Percentiles rank a stretch among this genome's conserved stretches.
Evolutionary conservation across 2,113 vertebrate species (phyloP).

Genomic region (Austrofundulus limnaeus): DNA sequence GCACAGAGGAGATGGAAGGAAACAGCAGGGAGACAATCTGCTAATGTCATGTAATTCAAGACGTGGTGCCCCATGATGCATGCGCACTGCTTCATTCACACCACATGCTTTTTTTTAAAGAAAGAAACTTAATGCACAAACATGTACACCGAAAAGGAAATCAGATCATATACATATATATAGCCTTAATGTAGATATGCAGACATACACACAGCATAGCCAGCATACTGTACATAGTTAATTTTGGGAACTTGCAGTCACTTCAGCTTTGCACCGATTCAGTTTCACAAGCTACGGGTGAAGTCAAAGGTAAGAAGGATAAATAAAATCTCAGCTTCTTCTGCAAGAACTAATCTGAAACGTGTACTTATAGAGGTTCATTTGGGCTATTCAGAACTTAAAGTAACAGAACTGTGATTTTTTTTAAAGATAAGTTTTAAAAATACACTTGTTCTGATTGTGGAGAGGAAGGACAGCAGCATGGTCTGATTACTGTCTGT

Average conservation of each 20-base stretch:
- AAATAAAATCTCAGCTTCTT: conserved; percentile 6
- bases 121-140: conserved; percentile 5
- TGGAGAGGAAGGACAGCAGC: no score
- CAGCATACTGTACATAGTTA: conserved; percentile 34
- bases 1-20: conserved; percentile 56
- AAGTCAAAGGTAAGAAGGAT: conserved; percentile 69
- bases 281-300: conserved; percentile 13
- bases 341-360: background rate
- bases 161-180: conserved; percentile 24
- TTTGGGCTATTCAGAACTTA: background rate
- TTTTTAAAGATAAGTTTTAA: no score
- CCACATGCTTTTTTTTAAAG: background rate
- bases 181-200: conserved; percentile 27
- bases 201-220: conserved; percentile 34
- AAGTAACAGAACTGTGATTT: no score
- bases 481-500: no score
- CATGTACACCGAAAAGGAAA: conserved; percentile 31
- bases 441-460: no score
- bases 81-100: conserved; percentile 13
- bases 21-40: conserved; percentile 72
- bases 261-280: conserved; percentile 28
- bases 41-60: conserved; percentile 86
- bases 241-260: conserved; percentile 46
- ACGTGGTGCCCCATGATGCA: conserved; percentile 49
- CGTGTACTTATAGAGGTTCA: background rate